These are phyloP conservation scores for Tetramorium alpestre DNA, from an alignment of 1,140 invertebrate genomes.

Conservation along the genomic window DNA sequence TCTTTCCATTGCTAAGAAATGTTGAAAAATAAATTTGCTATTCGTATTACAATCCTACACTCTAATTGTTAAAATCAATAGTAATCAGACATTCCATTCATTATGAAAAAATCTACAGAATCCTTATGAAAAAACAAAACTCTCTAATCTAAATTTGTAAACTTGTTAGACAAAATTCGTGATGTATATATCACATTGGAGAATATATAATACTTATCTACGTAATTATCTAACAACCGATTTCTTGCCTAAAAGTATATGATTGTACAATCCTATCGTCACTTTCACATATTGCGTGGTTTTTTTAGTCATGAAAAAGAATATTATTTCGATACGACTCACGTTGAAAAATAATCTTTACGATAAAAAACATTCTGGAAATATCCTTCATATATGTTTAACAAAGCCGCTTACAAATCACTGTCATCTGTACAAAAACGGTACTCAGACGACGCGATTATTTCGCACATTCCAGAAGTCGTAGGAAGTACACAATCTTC, in stretches of 20 bases:
- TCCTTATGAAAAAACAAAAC: slow-evolving; percentile 46
- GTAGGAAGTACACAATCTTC: slow-evolving; percentile 20
- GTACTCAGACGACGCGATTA: not conserved
- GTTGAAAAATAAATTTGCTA: not conserved
- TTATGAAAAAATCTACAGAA: slow-evolving; percentile 25
- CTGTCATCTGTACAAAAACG: not conserved
- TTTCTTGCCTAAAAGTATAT: slow-evolving; percentile 63
- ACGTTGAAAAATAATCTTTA: slow-evolving; percentile 2
- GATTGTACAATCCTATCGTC: slow-evolving; percentile 43
- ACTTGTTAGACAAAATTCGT: slow-evolving; percentile 75
- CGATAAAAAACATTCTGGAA: slow-evolving; percentile 32
- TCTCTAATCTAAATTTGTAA: slow-evolving; percentile 64
- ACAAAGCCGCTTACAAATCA: slow-evolving; percentile 27
- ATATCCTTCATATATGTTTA: slow-evolving; percentile 23
- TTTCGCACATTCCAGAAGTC: not conserved
- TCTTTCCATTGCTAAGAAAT: not conserved
- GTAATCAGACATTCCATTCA: slow-evolving; percentile 19
- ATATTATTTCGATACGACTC: not conserved
- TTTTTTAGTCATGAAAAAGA: not conserved
- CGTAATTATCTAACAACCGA: slow-evolving; percentile 65
- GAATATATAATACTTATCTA: slow-evolving; percentile 61
- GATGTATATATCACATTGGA: slow-evolving; percentile 73
- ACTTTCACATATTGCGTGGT: slow-evolving; percentile 2
- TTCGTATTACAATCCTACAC: not conserved
- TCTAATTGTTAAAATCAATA: slow-evolving; percentile 15